Evolutionary conservation across 1,140 invertebrate genomes (phyloP).

Genomic region (Plectrocnemia conspersa): DNA sequence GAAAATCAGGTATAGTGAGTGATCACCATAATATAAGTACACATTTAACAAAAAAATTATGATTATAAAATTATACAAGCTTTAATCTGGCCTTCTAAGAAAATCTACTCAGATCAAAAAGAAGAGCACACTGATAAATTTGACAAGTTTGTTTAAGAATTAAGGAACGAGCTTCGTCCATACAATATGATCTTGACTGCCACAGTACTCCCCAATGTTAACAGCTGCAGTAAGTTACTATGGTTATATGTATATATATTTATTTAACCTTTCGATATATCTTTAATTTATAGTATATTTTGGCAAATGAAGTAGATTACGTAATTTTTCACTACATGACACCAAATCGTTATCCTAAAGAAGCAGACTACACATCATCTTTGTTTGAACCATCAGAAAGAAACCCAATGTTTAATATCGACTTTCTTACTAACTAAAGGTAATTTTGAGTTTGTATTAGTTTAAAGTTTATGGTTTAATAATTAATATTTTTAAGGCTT

Average conservation of each 20-base stretch:
- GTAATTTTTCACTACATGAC: constrained; percentile 74
- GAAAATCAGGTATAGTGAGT: no score
- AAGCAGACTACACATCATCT: constrained; percentile 69
- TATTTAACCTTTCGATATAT: constrained; percentile 2
- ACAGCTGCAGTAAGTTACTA: constrained; percentile 58
- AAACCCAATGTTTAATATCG: constrained; percentile 60
- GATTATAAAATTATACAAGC: constrained; percentile 24
- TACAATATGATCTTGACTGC: constrained; percentile 63
- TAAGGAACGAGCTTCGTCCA: constrained; percentile 62
- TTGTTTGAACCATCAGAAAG: constrained; percentile 66
- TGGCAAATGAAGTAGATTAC: constrained; percentile 79
- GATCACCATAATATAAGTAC: no score
- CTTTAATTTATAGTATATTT: constrained; percentile 58
- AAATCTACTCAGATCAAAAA: constrained; percentile 67
- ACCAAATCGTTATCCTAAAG: constrained; percentile 65
- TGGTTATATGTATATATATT: background rate
- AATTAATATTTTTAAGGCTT: constrained; percentile 48
- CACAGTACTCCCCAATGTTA: constrained; percentile 71
- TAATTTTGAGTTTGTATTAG: constrained; percentile 37
- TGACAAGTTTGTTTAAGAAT: constrained; percentile 64
- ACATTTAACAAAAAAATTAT: background rate
- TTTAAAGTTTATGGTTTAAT: background rate
- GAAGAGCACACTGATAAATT: constrained; percentile 73
- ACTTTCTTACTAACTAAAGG: constrained; percentile 60
- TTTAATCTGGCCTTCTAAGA: constrained; percentile 75